Conservation (phyloP, 2,888 invertebrate genomes). For the Blera fallax region DNA sequence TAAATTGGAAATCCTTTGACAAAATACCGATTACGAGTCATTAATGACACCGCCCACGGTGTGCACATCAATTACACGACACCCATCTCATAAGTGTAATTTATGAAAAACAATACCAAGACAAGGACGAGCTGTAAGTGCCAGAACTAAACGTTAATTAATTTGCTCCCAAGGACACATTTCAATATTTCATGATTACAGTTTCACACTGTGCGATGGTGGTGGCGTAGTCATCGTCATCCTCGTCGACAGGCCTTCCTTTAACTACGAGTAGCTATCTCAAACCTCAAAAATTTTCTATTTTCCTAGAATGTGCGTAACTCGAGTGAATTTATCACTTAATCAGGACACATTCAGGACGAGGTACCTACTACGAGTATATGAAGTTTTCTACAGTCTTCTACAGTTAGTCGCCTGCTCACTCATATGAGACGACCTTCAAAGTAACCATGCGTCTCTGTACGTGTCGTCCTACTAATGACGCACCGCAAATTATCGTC, state of each 20-base stretch:
- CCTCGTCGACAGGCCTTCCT: not conserved
- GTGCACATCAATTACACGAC: constrained; percentile 31
- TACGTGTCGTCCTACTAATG: constrained; percentile 32
- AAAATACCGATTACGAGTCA: constrained; percentile 41
- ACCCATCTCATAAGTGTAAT: constrained; percentile 47
- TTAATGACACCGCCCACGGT: constrained; percentile 19
- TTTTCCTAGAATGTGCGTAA: constrained; percentile 5
- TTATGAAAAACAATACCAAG: constrained; percentile 44
- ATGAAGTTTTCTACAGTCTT: not conserved
- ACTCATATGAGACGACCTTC: not conserved
- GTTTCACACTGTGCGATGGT: not conserved
- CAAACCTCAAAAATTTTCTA: constrained; percentile 5
- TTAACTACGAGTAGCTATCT: too few species aligned
- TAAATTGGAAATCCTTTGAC: constrained; percentile 33
- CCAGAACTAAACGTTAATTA: constrained; percentile 42
- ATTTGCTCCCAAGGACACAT: constrained; percentile 37
- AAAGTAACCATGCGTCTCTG: not conserved
- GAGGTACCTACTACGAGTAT: not conserved
- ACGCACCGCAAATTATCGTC: constrained; percentile 67
- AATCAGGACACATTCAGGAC: constrained; percentile 22
- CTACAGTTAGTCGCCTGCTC: not conserved
- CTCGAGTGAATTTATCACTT: constrained; percentile 31
- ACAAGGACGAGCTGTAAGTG: constrained; percentile 10
- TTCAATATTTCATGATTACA: constrained; percentile 54
- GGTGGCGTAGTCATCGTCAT: too few species aligned